These are phyloP conservation scores for Lutjanus campechanus DNA, from an alignment of 2,797 vertebrate genomes.

Conservation along the genomic window DNA sequence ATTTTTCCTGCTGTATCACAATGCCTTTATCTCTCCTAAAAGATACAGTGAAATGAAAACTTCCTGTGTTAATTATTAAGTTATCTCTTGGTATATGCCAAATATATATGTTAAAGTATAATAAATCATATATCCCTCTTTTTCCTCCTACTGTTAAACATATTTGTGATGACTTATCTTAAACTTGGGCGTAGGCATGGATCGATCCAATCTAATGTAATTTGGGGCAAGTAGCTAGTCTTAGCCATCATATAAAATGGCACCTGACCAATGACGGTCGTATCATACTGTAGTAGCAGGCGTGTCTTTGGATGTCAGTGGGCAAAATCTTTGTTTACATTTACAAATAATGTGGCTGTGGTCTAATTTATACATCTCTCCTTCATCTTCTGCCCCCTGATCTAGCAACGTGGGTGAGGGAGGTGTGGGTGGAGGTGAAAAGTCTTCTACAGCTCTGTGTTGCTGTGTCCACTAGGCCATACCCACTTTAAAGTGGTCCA, in stretches of 20 bases:
- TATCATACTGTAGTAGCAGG: neutral
- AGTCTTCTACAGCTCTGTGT: neutral
- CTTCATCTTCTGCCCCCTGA: neutral
- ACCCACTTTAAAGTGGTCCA: neutral
- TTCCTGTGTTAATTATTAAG: neutral
- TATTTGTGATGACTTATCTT: neutral
- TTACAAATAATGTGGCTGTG: neutral
- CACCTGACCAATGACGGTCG: neutral
- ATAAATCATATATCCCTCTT: neutral
- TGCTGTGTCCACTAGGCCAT: neutral
- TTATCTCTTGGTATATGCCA: neutral
- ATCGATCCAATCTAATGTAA: neutral
- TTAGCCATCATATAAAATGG: neutral
- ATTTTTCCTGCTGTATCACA: neutral
- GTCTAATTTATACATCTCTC: neutral
- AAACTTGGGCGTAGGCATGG: neutral
- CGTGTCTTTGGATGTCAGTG: neutral
- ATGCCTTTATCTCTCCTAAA: neutral
- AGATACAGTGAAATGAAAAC: constrained; percentile 1
- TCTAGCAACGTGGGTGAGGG: neutral
- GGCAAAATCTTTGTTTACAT: neutral
- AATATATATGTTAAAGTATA: neutral
- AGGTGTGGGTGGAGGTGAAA: neutral
- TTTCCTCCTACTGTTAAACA: neutral
- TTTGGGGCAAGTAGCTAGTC: neutral